Evolutionary conservation across 2,888 invertebrate genomes (phyloP).

Genomic region (Gastrophysa polygoni): DNA sequence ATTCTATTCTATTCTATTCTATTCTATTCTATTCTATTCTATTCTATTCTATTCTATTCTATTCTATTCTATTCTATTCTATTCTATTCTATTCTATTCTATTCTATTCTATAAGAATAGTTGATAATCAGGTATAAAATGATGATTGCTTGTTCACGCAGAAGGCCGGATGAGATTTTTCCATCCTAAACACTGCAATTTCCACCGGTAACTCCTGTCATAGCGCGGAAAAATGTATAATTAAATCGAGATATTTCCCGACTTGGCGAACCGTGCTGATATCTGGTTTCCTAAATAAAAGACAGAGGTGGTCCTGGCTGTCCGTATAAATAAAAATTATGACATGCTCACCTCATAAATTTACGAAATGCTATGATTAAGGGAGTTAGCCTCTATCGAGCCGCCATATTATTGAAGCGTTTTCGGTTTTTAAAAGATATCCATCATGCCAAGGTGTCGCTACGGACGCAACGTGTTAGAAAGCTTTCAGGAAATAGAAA

Average conservation of each 20-base stretch:
- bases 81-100: too few species aligned
- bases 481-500: constrained; percentile 18
- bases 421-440: constrained; percentile 35
- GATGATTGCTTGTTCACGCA: not conserved
- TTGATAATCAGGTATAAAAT: too few species aligned
- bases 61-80: too few species aligned
- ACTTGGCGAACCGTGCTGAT: constrained; percentile 35
- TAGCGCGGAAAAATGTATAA: constrained; percentile 23
- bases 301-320: constrained; percentile 41
- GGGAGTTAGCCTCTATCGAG: constrained; percentile 42
- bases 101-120: too few species aligned
- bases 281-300: constrained; percentile 40
- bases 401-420: constrained; percentile 41
- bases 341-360: constrained; percentile 49
- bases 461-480: constrained; percentile 39
- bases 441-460: constrained; percentile 33
- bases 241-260: constrained; percentile 30
- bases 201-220: constrained; percentile 13
- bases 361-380: constrained; percentile 47
- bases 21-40: too few species aligned
- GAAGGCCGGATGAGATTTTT: not conserved
- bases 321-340: constrained; percentile 48
- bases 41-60: too few species aligned
- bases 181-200: not conserved
- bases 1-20: too few species aligned